A percentile compares a stretch with the other conserved stretches of the same genome.
These are phyloP conservation scores for Metopia argyrocephala DNA, from an alignment of 2,888 invertebrate genomes.

Conservation along the genomic window DNA sequence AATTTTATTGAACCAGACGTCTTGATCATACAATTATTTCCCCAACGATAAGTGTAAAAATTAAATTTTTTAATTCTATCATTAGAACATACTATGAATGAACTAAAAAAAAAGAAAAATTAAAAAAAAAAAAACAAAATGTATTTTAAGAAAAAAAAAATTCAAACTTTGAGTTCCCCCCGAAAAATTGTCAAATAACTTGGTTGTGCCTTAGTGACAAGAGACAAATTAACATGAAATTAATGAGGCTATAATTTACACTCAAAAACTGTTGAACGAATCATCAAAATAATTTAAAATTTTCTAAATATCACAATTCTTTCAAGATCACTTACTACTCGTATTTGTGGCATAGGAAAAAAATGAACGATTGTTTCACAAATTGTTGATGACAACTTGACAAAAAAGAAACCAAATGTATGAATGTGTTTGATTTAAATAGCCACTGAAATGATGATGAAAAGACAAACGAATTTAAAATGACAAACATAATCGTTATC, in stretches of 20 bases:
- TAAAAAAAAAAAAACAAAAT: no score
- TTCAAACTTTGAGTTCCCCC: not conserved
- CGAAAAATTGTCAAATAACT: constrained; percentile 48
- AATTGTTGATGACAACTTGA: constrained; percentile 46
- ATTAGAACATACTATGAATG: no score
- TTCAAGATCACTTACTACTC: constrained; percentile 9
- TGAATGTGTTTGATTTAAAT: constrained; percentile 18
- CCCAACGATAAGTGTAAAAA: no score
- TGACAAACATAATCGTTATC: constrained; percentile 21
- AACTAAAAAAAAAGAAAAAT: no score
- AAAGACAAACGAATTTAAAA: not conserved
- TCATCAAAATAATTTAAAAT: not conserved
- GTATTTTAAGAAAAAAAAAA: not conserved
- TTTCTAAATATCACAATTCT: not conserved
- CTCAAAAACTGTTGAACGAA: constrained; percentile 10
- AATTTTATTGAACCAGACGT: no score
- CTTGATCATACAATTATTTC: no score
- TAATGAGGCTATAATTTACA: constrained; percentile 74
- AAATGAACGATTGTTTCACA: constrained; percentile 16
- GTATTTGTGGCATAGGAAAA: constrained; percentile 5
- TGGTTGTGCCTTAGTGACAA: constrained; percentile 61
- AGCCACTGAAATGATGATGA: constrained; percentile 6
- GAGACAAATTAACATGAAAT: constrained; percentile 75
- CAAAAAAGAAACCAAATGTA: not conserved
- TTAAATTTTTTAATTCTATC: no score